phyloP scores from a whole-genome alignment of 2,113 vertebrate genomes.

The Pteruthius melanotis region DNA sequence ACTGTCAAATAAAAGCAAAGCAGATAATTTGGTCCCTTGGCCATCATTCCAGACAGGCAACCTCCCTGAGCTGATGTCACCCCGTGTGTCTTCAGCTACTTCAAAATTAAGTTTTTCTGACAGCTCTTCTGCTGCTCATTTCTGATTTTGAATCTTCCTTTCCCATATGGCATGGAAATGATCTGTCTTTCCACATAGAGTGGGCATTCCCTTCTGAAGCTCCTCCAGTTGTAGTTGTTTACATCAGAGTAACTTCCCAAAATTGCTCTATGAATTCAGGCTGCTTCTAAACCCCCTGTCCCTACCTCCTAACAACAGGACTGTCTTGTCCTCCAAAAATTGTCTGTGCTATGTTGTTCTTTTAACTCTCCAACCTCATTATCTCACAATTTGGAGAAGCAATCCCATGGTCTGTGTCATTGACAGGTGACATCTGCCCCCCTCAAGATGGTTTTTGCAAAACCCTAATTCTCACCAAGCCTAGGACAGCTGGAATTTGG shows the following conservation, averaged over 20 bases:
- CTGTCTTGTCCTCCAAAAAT: neutral
- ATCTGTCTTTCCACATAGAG: neutral
- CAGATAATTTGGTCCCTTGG: neutral
- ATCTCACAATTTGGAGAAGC: neutral
- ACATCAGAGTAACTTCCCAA: neutral
- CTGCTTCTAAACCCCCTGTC: neutral
- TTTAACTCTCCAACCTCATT: neutral
- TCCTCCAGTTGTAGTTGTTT: neutral
- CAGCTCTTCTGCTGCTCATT: neutral
- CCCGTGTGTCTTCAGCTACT: neutral
- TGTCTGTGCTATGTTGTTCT: accelerated
- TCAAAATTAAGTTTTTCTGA: neutral
- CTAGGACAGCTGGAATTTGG: neutral
- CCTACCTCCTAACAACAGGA: neutral
- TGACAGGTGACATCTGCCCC: neutral
- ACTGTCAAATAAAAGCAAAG: neutral
- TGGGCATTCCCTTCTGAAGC: neutral
- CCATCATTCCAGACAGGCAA: neutral
- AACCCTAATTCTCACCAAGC: neutral
- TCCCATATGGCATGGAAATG: neutral
- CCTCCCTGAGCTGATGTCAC: neutral
- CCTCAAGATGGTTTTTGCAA: neutral
- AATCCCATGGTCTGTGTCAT: neutral
- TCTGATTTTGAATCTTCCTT: neutral
- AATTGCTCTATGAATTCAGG: neutral